Conservation (phyloP, 2,113 vertebrate species). For the Oreochromis spilurus region DNA sequence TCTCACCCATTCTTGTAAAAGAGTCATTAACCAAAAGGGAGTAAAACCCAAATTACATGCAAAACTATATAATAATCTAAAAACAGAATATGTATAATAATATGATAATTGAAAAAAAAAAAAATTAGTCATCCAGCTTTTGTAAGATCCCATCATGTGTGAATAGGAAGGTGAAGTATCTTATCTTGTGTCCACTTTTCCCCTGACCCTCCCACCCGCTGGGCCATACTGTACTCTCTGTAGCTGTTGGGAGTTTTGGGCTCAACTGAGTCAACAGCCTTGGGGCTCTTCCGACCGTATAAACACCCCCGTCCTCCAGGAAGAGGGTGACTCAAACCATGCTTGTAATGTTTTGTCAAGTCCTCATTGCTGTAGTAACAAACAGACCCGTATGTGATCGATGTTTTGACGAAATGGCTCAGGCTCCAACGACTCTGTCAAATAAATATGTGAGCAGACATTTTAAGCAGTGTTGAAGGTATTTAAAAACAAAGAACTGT, state of each 20-base stretch:
- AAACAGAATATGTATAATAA: not conserved
- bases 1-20: slow-evolving; percentile 34
- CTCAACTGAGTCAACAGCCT: slow-evolving; percentile 62
- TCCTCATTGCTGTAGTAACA: slow-evolving; percentile 49
- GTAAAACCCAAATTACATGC: not conserved
- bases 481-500: not conserved
- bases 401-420: slow-evolving; percentile 1
- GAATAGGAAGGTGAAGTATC: not conserved
- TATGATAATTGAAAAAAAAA: not conserved
- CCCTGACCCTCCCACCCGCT: not conserved
- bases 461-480: not conserved
- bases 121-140: not conserved
- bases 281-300: slow-evolving; percentile 1
- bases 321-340: slow-evolving; percentile 30
- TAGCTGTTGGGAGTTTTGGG: slow-evolving; percentile 7
- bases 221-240: not conserved
- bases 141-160: not conserved
- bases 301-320: slow-evolving; percentile 50
- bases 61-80: not conserved
- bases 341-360: slow-evolving; percentile 45
- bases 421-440: not conserved
- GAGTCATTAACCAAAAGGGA: not conserved
- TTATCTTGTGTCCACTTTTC: slow-evolving; percentile 2
- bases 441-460: not conserved
- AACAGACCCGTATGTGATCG: slow-evolving; percentile 34